Evolutionary conservation across 2,888 invertebrate species (phyloP).

Genomic region (Cephus nigrinus): DNA sequence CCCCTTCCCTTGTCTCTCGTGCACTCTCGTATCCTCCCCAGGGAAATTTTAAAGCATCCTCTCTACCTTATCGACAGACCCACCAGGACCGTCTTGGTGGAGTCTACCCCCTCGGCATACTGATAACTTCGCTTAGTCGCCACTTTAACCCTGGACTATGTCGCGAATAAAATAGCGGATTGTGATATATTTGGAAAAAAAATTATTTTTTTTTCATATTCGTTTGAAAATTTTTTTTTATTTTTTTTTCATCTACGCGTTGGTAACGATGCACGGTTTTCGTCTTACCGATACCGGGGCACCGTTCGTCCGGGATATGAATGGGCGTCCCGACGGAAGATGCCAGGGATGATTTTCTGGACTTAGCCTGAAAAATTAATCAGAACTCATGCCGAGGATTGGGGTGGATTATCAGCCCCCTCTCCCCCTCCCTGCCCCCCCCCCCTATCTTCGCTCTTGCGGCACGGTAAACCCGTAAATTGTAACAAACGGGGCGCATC

Average conservation of each 20-base stretch:
- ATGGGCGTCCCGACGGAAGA: constrained; percentile 28
- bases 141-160: too few species aligned
- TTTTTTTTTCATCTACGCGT: too few species aligned
- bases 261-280: too few species aligned
- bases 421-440: too few species aligned
- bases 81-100: constrained; percentile 15
- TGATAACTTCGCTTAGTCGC: constrained; percentile 20
- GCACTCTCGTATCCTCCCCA: constrained; percentile 23
- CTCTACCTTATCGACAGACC: constrained; percentile 10
- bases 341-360: constrained; percentile 23
- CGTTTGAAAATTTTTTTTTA: too few species aligned
- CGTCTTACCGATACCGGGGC: too few species aligned
- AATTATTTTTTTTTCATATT: too few species aligned
- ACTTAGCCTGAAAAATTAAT: constrained; percentile 53
- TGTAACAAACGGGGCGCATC: constrained; percentile 53
- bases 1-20: background rate
- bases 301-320: background rate
- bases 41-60: constrained; percentile 41
- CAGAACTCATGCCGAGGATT: constrained; percentile 27
- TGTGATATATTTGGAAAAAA: too few species aligned
- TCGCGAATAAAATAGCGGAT: too few species aligned
- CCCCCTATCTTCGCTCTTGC: background rate
- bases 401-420: background rate
- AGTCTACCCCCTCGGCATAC: constrained; percentile 29
- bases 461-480: constrained; percentile 47